Evolutionary conservation across 2,113 vertebrate species (phyloP), one percentile per base, ranked within the genome.

Genomic region (Chaetodon auriga): DNA sequence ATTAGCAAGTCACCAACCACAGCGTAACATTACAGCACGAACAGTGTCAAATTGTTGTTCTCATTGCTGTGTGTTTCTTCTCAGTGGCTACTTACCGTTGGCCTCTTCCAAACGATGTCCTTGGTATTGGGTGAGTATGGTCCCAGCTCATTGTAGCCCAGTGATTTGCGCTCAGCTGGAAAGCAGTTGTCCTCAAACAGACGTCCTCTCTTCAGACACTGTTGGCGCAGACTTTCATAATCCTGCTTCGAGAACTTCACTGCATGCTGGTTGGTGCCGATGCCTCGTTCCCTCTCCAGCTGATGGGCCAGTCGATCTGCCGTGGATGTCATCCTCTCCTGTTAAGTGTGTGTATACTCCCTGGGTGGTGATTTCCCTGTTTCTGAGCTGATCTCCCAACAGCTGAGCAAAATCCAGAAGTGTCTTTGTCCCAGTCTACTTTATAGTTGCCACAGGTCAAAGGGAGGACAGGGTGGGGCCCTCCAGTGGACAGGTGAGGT

Each of bases 101-200:
- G 97, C 21, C 95, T 95, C 86, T 95, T 97, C 97, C 97, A 98
- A 64, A 95, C 14, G 12, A 97, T 79, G 0, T 89, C 96, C 80
- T 68, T 91, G 12, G 95, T 96, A 78, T 96, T 96, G 1, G 93
- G 78, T 15, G 97, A 97, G 51, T 91, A 55, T 0, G 95, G 97
- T 49, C 97, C 96, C 41, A 99, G 93, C 7, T 98, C 96, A 9
- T 53, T 94, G 81, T 95, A 97, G 25, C 97, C 97, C 91, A 99
- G 87, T 0, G 93, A 93, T 5, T 95, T 96, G 0, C 92, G 82
- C 38, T 94, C 95, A 0, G 97, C 96, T 19, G 96, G 96, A 75
- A 98, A 98, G 68, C 92, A 86, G 2, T 93, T 85, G 68, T 98
- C 97, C 83, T 96, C 95, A 87, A 98, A 98, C 1, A 98, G 92